phyloP scores from a whole-genome alignment of 1,140 invertebrate species.

The Drosophila melanica region DNA sequence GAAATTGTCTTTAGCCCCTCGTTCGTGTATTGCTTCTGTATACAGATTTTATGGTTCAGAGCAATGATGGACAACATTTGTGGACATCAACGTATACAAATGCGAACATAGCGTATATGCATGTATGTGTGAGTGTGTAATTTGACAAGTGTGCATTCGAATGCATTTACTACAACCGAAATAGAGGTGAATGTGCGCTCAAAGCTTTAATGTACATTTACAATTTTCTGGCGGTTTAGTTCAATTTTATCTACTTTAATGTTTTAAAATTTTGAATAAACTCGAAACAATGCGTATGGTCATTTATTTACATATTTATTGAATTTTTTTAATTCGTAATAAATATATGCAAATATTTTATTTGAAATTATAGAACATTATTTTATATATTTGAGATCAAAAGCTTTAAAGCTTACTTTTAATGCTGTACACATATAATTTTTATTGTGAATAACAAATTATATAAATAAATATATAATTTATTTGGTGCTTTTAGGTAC shows the following conservation, averaged over 20 bases:
- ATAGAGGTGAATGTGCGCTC: background rate
- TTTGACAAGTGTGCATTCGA: background rate
- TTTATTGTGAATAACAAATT: no score
- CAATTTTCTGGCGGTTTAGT: no score
- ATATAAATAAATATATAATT: background rate
- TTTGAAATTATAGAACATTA: no score
- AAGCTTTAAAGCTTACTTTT: no score
- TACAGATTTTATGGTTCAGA: constrained; percentile 56
- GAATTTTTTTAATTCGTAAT: no score
- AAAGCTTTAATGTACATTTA: background rate
- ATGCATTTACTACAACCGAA: background rate
- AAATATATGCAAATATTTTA: no score
- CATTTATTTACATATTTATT: no score
- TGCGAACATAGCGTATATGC: background rate
- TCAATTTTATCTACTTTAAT: no score
- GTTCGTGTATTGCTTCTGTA: constrained; percentile 49
- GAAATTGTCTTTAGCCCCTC: constrained; percentile 37
- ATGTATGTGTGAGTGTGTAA: background rate
- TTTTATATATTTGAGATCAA: no score
- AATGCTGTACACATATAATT: no score
- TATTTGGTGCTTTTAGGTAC: background rate
- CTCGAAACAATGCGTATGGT: no score
- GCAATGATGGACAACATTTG: constrained; percentile 10
- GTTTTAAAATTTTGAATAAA: no score
- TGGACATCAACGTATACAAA: background rate